Evolutionary conservation across 2,888 invertebrate genomes (phyloP).

Genomic region (Bedellia somnulentella): DNA sequence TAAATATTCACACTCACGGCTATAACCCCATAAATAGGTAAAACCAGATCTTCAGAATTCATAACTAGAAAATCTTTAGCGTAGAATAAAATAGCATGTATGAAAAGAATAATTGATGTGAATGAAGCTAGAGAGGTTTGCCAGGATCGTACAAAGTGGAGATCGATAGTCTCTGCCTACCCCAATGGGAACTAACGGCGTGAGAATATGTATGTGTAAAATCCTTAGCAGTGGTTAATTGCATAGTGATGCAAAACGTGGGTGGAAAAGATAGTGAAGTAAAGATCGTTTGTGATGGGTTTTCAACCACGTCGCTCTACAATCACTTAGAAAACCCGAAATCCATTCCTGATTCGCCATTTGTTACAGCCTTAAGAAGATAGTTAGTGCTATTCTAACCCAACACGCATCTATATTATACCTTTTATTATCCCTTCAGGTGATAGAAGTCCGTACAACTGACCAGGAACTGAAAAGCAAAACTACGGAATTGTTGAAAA

Average conservation of each 20-base stretch:
- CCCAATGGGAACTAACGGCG: no score
- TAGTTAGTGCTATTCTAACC: not conserved
- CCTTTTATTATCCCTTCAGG: slow-evolving; percentile 15
- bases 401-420: not conserved
- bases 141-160: no score
- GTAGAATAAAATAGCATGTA: no score
- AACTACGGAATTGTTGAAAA: slow-evolving; percentile 24
- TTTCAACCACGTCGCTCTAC: not conserved
- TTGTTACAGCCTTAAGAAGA: not conserved
- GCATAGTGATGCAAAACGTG: not conserved
- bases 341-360: not conserved
- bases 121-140: no score
- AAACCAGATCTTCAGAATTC: no score
- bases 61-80: not conserved
- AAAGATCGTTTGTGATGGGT: no score
- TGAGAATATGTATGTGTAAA: no score
- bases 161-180: no score
- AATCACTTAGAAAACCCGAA: not conserved
- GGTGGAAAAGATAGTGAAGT: not conserved
- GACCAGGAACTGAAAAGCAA: slow-evolving; percentile 24
- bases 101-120: no score
- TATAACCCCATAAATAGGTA: no score
- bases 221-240: not conserved
- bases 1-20: no score
- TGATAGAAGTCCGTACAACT: slow-evolving; percentile 30